Conservation (phyloP, 2,888 invertebrate genomes). For the Campoletis raptor region DNA sequence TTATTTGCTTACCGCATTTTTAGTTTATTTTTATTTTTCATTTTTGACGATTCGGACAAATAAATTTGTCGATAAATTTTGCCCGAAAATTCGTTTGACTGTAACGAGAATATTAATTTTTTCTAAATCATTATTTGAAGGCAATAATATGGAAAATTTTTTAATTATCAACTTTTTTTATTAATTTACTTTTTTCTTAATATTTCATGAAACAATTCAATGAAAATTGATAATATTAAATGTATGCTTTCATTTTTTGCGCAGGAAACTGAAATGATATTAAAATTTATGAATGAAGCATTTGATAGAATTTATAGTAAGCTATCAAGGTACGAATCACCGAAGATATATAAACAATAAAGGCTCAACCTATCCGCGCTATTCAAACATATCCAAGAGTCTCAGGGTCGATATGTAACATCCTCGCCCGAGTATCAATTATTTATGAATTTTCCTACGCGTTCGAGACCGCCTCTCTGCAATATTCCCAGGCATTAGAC, state of each 20-base stretch:
- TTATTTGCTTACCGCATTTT: neutral
- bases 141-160: neutral
- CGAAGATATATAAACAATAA: constrained; percentile 69
- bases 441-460: constrained; percentile 72
- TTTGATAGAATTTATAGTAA: constrained; percentile 77
- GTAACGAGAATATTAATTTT: neutral
- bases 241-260: constrained; percentile 44
- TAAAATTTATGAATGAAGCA: constrained; percentile 78
- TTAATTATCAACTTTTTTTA: neutral
- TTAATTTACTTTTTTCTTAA: neutral
- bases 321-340: constrained; percentile 74
- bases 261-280: constrained; percentile 77
- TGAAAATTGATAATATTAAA: constrained; percentile 23
- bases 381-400: constrained; percentile 43
- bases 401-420: constrained; percentile 67
- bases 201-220: neutral
- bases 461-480: constrained; percentile 23
- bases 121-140: neutral
- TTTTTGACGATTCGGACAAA: neutral
- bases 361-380: neutral
- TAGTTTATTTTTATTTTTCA: neutral
- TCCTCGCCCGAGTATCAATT: constrained; percentile 67
- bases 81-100: neutral
- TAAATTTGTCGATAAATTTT: neutral
- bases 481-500: constrained; percentile 52